A percentile compares a stretch with the other conserved stretches of the same genome.
Evolutionary conservation across 2,797 vertebrate species (phyloP).

Genomic region (Esox lucius): DNA sequence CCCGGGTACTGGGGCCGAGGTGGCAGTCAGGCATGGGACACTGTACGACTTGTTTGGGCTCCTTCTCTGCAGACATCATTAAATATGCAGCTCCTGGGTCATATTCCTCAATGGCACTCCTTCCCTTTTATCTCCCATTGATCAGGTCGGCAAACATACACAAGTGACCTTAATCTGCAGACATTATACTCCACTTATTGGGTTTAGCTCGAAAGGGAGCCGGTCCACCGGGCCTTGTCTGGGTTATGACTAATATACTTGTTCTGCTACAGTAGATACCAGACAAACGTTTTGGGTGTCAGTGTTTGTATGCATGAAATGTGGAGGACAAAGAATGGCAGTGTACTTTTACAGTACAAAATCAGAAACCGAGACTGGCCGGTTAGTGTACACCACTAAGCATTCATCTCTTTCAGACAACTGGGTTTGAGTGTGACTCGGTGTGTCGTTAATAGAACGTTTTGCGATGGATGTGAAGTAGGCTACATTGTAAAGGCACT

Average conservation of each 20-base stretch:
- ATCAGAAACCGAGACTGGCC: neutral
- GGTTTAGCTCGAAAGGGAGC: constrained; percentile 24
- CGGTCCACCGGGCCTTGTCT: neutral
- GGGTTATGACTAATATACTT: constrained; percentile 41
- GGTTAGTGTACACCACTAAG: neutral
- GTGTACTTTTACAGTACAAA: neutral
- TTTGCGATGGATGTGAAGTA: neutral
- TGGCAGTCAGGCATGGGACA: constrained; percentile 33
- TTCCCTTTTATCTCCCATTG: constrained; percentile 48
- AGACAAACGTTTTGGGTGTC: neutral
- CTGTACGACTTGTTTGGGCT: constrained; percentile 49
- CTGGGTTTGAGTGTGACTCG: neutral
- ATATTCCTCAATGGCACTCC: constrained; percentile 56
- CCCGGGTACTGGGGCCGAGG: constrained; percentile 17
- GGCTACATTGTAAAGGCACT: neutral
- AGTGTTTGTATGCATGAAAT: constrained; percentile 14
- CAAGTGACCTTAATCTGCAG: constrained; percentile 60
- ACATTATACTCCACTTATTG: constrained; percentile 36
- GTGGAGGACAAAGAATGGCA: neutral
- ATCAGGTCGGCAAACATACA: constrained; percentile 64
- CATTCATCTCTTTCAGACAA: neutral
- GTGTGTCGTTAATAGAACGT: neutral
- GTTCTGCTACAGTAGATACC: constrained; percentile 53
- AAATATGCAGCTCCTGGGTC: constrained; percentile 76
- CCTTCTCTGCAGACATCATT: constrained; percentile 72